Percentiles rank a stretch among this genome's conserved stretches.
Evolutionary conservation across 2,797 vertebrate species (phyloP).

Genomic region (Sebastes umbrosus): DNA sequence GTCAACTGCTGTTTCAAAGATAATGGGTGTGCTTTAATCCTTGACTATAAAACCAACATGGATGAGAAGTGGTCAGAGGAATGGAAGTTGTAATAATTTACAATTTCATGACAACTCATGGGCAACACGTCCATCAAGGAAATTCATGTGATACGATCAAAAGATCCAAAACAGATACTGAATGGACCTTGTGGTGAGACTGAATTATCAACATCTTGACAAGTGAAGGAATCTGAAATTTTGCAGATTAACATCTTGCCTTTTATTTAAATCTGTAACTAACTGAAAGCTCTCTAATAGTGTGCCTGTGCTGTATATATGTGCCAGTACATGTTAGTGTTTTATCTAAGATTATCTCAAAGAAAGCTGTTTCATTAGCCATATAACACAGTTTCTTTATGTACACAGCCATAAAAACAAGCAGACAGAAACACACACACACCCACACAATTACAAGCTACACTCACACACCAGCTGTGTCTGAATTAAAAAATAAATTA

Average conservation of each 20-base stretch:
- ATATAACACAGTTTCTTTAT: neutral
- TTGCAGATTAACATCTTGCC: neutral
- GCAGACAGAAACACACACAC: neutral
- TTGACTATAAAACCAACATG: neutral
- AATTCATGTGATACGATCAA: neutral
- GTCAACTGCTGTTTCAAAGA: neutral
- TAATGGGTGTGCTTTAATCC: neutral
- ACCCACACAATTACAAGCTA: neutral
- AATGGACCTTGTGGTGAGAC: neutral
- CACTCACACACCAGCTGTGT: neutral
- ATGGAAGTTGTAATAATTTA: neutral
- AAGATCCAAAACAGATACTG: neutral
- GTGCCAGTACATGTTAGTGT: neutral
- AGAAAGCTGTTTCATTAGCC: neutral
- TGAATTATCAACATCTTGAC: neutral
- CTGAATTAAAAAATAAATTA: neutral
- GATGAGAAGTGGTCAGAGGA: neutral
- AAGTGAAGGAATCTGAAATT: neutral
- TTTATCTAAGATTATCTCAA: neutral
- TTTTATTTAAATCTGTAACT: neutral
- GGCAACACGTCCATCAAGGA: neutral
- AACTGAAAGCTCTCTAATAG: neutral
- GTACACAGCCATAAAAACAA: neutral
- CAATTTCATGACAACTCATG: neutral
- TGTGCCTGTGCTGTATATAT: no score